Evolutionary conservation across 2,113 vertebrate genomes (phyloP).

Genomic region (Esox niger): DNA sequence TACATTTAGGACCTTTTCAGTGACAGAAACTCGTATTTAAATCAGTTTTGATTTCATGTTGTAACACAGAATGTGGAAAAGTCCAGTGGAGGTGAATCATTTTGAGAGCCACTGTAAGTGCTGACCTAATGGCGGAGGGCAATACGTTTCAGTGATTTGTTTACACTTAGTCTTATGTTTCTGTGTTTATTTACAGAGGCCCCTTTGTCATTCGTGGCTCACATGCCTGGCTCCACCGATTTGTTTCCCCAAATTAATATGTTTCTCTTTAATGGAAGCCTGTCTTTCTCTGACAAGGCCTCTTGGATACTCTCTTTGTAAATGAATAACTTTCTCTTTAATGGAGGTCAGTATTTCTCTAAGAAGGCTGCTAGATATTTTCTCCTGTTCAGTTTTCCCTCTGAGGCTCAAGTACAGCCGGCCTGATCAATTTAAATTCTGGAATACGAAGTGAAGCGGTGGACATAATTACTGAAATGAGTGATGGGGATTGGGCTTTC

Average conservation of each 20-base stretch:
- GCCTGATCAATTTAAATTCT: neutral
- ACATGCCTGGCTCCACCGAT: neutral
- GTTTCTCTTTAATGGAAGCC: too few relatives aligned
- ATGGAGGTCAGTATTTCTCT: neutral
- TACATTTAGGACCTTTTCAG: too few relatives aligned
- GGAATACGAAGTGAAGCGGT: slow-evolving; percentile 1
- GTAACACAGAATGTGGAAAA: too few relatives aligned
- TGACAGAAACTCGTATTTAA: too few relatives aligned
- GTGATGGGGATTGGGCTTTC: neutral
- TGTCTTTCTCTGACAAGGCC: too few relatives aligned
- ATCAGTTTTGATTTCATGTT: too few relatives aligned
- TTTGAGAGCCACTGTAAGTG: too few relatives aligned
- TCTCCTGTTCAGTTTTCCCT: neutral
- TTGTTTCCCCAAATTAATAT: neutral
- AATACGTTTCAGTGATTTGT: neutral
- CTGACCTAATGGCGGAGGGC: slow-evolving; percentile 5
- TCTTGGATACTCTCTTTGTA: too few relatives aligned
- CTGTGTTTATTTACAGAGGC: too few relatives aligned
- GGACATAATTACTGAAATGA: slow-evolving; percentile 6
- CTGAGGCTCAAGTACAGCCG: neutral
- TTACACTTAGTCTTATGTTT: neutral
- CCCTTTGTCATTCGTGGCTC: too few relatives aligned
- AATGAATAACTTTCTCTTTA: neutral
- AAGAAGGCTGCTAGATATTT: neutral
- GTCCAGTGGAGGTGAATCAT: too few relatives aligned